Evolutionary conservation across 2,113 vertebrate genomes (phyloP).

Genomic region (Osmerus eperlanus): DNA sequence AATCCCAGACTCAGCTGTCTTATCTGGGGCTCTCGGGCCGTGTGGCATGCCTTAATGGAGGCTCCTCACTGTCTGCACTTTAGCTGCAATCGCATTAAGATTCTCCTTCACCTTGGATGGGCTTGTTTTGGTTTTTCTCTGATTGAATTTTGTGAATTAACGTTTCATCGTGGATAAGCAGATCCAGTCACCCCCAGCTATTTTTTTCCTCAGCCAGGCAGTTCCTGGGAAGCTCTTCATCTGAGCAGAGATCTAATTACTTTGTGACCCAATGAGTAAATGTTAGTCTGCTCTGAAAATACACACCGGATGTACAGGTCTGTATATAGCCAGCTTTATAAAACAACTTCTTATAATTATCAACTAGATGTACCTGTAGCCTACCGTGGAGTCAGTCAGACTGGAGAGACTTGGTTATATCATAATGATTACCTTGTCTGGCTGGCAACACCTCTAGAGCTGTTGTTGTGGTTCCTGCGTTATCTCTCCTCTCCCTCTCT

Average conservation of each 20-base stretch:
- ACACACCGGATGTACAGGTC: too few species aligned
- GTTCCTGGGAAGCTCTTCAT: slow-evolving; percentile 37
- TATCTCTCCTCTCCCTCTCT: slow-evolving; percentile 50
- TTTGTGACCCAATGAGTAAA: slow-evolving; percentile 35
- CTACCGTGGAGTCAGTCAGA: neutral
- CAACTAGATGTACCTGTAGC: too few species aligned
- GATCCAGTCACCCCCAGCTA: slow-evolving; percentile 55
- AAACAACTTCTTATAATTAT: too few species aligned
- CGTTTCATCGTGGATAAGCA: slow-evolving; percentile 49
- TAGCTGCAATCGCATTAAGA: slow-evolving; percentile 76
- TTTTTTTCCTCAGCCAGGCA: slow-evolving; percentile 41
- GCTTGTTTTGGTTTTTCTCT: slow-evolving; percentile 58
- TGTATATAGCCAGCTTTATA: too few species aligned
- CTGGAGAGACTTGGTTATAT: slow-evolving; percentile 38
- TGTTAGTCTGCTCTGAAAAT: slow-evolving; percentile 24
- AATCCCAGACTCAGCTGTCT: slow-evolving; percentile 78
- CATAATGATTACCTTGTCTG: slow-evolving; percentile 29
- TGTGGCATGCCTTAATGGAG: slow-evolving; percentile 75
- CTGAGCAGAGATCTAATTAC: slow-evolving; percentile 36
- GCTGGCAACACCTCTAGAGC: slow-evolving; percentile 28
- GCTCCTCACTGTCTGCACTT: slow-evolving; percentile 75
- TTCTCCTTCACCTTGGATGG: slow-evolving; percentile 65
- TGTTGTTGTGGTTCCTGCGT: slow-evolving; percentile 40
- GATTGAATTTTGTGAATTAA: slow-evolving; percentile 71
- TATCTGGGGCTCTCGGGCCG: slow-evolving; percentile 73